Base-by-base conservation (phyloP, 2,113 vertebrate species). In the Prietella phreatophila region DNA sequence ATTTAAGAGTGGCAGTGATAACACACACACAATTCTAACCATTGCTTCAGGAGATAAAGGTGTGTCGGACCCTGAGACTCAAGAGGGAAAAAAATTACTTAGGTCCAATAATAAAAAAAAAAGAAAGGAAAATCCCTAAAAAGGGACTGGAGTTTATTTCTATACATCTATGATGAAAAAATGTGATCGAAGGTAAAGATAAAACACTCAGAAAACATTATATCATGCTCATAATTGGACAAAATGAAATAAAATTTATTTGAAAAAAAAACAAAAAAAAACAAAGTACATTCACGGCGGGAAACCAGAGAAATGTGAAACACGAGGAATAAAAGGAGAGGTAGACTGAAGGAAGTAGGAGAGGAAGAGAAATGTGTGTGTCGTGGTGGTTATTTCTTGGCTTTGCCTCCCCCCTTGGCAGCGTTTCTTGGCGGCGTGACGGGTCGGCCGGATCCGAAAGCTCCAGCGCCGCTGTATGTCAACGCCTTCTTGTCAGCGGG, bases 351-450 rank as follows among this genome's bases (percentile, higher is more conserved):
- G 94, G 92, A 93, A 91, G 92, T 91, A 93, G 94, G 93, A 93
- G 90, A 93, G 93, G 92, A 75, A 91, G 88, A 91, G 88, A 91
- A 80, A 80, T 4, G n/a, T 58, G 80, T 82, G 80, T 22, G 33
- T 42, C 60, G 56, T 25, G 33, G 25, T 2, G 92, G 94, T 94
- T 97, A 99, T 93, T 99, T 98, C 95, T 99, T 99, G 94, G 97
- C 96, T 96, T 99, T 97, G 65, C 89, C 90, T 9, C 88, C 42
- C 0, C 42, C 85, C 81, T 92, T 91, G 93, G 96, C 95, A 5
- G 96, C 96, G 84, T 96, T 98, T 87, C 97, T 96, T 55, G 98
- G 98, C 8, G 98, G 98, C 19, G 97, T 99, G 86, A 98, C 96
- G 0, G 98, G 98, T 85, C 98, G 96, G 0, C 97, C 96, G 0